Conservation (phyloP, 1,140 invertebrate species). For the Tetranychus urticae region DNA sequence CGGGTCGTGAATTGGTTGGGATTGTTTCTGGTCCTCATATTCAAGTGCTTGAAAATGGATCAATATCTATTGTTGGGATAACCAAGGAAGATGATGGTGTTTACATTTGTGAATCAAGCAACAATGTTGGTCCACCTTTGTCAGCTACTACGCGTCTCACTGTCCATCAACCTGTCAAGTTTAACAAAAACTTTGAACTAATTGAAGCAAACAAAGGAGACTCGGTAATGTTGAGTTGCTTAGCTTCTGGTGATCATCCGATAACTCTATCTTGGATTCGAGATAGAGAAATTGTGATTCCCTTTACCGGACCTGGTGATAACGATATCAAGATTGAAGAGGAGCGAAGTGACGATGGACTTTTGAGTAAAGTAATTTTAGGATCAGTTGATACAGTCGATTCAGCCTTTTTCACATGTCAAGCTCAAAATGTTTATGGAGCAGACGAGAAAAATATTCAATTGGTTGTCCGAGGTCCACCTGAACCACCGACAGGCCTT, state of each 20-base stretch:
- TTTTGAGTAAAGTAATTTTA: neutral
- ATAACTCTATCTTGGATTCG: slow-evolving; percentile 21
- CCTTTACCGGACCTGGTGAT: neutral
- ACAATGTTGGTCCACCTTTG: slow-evolving; percentile 17
- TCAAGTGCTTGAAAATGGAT: slow-evolving; percentile 20
- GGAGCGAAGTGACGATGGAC: neutral
- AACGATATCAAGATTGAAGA: neutral
- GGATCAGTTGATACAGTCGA: slow-evolving; percentile 15
- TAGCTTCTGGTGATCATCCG: slow-evolving; percentile 23
- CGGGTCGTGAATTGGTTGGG: neutral
- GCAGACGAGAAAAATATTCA: slow-evolving; percentile 21
- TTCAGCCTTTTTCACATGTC: slow-evolving; percentile 24
- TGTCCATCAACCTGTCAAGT: slow-evolving; percentile 13
- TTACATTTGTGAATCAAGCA: slow-evolving; percentile 23
- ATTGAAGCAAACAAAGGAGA: slow-evolving; percentile 15
- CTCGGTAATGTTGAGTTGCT: slow-evolving; percentile 21
- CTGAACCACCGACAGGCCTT: slow-evolving; percentile 19
- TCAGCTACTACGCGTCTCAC: neutral
- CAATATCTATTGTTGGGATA: slow-evolving; percentile 12
- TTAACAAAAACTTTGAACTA: slow-evolving; percentile 11
- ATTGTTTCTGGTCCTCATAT: slow-evolving; percentile 15
- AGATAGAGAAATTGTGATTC: slow-evolving; percentile 11
- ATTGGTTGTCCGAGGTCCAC: slow-evolving; percentile 24
- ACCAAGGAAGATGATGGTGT: slow-evolving; percentile 20
- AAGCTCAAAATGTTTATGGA: slow-evolving; percentile 19